These are phyloP conservation scores for Plecotus auritus DNA, from an alignment of 2,113 vertebrate genomes.

Conservation along the genomic window DNA sequence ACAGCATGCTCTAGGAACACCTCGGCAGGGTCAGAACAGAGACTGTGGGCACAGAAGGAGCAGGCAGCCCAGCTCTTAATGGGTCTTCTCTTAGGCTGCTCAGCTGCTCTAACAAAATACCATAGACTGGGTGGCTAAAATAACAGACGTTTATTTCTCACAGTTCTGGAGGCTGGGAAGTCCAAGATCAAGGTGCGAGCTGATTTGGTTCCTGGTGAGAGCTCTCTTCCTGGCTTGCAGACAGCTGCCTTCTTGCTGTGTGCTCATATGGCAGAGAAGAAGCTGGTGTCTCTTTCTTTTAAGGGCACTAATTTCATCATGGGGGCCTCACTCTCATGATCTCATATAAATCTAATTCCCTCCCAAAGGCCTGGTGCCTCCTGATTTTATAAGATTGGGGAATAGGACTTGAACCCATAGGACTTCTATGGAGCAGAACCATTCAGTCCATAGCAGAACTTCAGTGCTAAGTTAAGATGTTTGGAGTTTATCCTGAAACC, in stretches of 20 bases:
- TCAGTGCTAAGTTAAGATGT: background rate
- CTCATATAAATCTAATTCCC: background rate
- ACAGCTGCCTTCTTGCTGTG: background rate
- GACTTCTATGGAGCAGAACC: background rate
- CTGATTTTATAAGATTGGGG: background rate
- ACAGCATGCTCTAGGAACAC: background rate
- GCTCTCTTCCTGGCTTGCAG: background rate
- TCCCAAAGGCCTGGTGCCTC: background rate
- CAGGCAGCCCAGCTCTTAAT: background rate
- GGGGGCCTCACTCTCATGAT: background rate
- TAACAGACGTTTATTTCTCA: background rate
- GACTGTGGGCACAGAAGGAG: background rate
- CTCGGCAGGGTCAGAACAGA: background rate
- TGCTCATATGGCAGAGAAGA: background rate
- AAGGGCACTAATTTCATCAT: background rate
- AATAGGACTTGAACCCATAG: background rate
- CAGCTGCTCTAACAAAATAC: background rate
- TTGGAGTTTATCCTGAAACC: background rate
- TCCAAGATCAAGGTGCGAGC: background rate
- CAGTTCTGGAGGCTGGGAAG: background rate
- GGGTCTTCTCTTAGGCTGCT: background rate
- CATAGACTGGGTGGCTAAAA: background rate
- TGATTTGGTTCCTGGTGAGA: background rate
- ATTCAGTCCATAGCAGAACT: background rate
- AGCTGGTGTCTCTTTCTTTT: background rate